A percentile compares a stretch with the other conserved stretches of the same genome.
These are phyloP conservation scores for Sinodicranocentrus sp. DNA, from an alignment of 2,888 invertebrate genomes.

Conservation along the genomic window DNA sequence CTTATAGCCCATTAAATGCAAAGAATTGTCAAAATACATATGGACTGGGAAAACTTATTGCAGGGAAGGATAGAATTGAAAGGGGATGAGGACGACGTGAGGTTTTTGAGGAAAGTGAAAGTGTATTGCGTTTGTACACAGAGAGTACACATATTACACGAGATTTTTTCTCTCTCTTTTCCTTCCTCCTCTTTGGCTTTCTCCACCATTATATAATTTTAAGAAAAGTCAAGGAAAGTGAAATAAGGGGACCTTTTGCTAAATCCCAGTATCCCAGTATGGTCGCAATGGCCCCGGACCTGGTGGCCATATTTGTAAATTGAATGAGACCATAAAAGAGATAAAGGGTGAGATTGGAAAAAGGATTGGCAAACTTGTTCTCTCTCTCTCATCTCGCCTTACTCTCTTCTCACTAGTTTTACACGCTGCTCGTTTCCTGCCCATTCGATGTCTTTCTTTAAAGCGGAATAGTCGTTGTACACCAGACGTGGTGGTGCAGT, in stretches of 20 bases:
- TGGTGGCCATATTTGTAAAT: slow-evolving; percentile 66
- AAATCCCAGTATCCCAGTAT: slow-evolving; percentile 31
- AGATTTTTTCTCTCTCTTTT: neutral
- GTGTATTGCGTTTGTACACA: neutral
- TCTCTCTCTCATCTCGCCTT: slow-evolving; percentile 28
- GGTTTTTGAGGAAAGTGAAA: slow-evolving; percentile 29
- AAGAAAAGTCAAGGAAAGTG: slow-evolving; percentile 18
- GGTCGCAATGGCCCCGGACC: slow-evolving; percentile 46
- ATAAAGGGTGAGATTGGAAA: slow-evolving; percentile 66
- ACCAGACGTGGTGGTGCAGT: too few relatives aligned
- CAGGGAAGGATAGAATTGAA: slow-evolving; percentile 39
- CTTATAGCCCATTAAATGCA: slow-evolving; percentile 67
- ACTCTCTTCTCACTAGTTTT: slow-evolving; percentile 30
- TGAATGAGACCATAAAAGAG: slow-evolving; percentile 66
- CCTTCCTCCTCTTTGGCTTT: neutral
- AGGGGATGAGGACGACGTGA: slow-evolving; percentile 45
- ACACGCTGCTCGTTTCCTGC: slow-evolving; percentile 29
- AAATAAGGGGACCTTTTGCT: neutral
- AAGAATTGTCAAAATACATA: slow-evolving; percentile 66
- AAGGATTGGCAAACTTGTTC: slow-evolving; percentile 67
- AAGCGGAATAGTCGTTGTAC: too few relatives aligned
- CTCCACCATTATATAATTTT: slow-evolving; percentile 36
- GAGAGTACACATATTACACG: neutral
- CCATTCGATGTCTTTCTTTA: slow-evolving; percentile 11
- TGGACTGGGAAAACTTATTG: slow-evolving; percentile 58